A percentile compares a stretch with the other conserved stretches of the same genome.
Evolutionary conservation across 2,797 vertebrate genomes (phyloP).

Genomic region (Rhynchonycteris naso): DNA sequence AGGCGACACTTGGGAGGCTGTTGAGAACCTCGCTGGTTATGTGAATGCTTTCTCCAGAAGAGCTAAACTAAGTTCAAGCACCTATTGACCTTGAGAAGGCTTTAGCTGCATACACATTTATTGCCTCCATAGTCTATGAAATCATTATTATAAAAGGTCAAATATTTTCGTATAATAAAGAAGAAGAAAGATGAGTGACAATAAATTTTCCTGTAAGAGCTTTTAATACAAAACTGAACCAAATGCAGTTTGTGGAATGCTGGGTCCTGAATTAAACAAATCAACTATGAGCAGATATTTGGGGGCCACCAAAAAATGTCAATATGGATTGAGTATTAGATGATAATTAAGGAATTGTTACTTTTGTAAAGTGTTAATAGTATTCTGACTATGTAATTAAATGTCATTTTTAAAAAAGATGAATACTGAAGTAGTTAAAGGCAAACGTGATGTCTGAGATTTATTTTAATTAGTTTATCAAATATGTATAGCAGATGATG

Average conservation of each 20-base stretch:
- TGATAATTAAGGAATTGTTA: not conserved
- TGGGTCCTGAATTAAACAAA: not conserved
- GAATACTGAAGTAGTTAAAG: not conserved
- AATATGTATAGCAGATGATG: not conserved
- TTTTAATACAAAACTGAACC: not conserved
- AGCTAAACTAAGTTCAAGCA: conserved; percentile 21
- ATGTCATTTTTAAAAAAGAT: not conserved
- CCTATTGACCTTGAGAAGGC: conserved; percentile 33
- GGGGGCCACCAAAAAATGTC: not conserved
- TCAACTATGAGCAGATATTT: not conserved
- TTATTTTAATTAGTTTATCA: not conserved
- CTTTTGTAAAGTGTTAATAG: not conserved
- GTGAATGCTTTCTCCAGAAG: not conserved
- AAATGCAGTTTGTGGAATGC: not conserved
- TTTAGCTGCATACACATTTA: not conserved
- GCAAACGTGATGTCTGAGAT: not conserved
- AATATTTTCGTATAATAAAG: conserved; percentile 3
- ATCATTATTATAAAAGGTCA: conserved; percentile 50
- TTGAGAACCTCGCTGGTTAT: not conserved
- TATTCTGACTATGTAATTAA: not conserved
- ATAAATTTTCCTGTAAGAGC: conserved; percentile 10
- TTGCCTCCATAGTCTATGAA: conserved; percentile 14
- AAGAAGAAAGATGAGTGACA: not conserved
- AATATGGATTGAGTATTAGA: not conserved
- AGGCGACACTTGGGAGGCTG: not conserved